Conservation (phyloP, 2,113 vertebrate genomes). For the Chaetodon trifascialis region DNA sequence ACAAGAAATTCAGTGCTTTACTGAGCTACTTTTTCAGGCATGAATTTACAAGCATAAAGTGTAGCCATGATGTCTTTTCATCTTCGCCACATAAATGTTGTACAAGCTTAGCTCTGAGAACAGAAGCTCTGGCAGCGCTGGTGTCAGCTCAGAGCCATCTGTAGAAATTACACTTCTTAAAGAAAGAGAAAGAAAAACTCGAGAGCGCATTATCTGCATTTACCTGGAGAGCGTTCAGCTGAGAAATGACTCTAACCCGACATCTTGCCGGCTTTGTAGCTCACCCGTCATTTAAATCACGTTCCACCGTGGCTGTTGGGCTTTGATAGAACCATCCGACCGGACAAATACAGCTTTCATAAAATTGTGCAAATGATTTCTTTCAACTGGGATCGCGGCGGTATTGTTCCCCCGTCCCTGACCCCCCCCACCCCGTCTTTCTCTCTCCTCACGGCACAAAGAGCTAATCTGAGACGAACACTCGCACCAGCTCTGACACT, state of each 20-base stretch:
- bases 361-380: conserved; percentile 75
- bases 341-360: conserved; percentile 76
- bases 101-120: conserved; percentile 66
- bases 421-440: conserved; percentile 36
- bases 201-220: conserved; percentile 72
- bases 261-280: conserved; percentile 63
- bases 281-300: conserved; percentile 70
- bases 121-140: conserved; percentile 58
- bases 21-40: conserved; percentile 40
- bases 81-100: conserved; percentile 65
- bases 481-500: conserved; percentile 63
- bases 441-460: conserved; percentile 61
- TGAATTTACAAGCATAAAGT: conserved; percentile 65
- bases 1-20: conserved; percentile 40
- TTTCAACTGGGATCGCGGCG: conserved; percentile 73
- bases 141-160: conserved; percentile 67
- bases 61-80: conserved; percentile 71
- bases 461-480: conserved; percentile 79
- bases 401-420: conserved; percentile 63
- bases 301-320: conserved; percentile 56
- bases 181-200: conserved; percentile 62
- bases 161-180: conserved; percentile 69
- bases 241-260: conserved; percentile 73
- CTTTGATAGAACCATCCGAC: conserved; percentile 76
- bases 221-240: conserved; percentile 76